phyloP scores from a whole-genome alignment of 2,797 vertebrate genomes.

The Orestias chungarensis region DNA sequence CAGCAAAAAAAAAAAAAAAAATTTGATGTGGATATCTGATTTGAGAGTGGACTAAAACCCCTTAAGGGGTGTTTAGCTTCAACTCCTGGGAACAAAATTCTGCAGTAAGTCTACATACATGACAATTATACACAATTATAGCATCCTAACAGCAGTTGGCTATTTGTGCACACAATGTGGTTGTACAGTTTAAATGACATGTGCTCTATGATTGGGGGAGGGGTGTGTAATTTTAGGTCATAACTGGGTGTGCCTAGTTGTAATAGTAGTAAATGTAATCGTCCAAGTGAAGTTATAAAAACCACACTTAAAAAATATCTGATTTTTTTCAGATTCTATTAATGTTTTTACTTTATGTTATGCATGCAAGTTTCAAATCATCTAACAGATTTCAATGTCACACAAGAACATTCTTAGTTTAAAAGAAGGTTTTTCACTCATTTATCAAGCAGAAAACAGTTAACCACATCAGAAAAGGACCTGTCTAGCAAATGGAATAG shows the following conservation, averaged over 20 bases:
- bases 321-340: no score
- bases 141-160: not conserved
- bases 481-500: not conserved
- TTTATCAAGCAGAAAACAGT: not conserved
- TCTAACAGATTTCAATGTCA: no score
- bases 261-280: no score
- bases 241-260: not conserved
- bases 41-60: conserved; percentile 15
- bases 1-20: no score
- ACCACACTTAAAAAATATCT: no score
- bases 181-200: not conserved
- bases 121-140: not conserved
- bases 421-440: no score
- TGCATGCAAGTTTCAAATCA: no score
- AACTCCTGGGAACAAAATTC: not conserved
- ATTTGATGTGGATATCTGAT: conserved; percentile 8
- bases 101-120: not conserved
- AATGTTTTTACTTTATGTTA: no score
- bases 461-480: not conserved
- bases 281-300: no score
- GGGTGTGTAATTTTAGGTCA: not conserved
- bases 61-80: not conserved
- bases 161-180: not conserved
- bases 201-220: not conserved
- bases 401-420: no score